Conservation (phyloP, 2,113 vertebrate species). For the Phocoena phocoena region DNA sequence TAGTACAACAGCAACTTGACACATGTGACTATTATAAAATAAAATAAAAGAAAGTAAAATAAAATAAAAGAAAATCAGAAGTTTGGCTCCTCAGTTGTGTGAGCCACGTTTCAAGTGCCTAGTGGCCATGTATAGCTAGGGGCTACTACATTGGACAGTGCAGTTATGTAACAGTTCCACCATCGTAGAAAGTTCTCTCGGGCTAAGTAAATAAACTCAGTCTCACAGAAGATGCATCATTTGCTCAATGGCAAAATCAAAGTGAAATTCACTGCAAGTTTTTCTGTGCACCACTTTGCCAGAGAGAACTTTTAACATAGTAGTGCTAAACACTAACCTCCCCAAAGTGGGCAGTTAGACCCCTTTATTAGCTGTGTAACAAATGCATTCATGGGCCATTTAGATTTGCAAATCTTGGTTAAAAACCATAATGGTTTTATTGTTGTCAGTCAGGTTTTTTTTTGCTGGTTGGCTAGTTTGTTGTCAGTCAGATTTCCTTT, state of each 20-base stretch:
- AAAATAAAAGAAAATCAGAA: not conserved
- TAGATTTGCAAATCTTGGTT: slow-evolving; percentile 6
- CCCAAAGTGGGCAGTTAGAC: not conserved
- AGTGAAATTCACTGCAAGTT: not conserved
- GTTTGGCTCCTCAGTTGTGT: not conserved
- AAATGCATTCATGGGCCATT: not conserved
- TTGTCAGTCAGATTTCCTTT: not conserved
- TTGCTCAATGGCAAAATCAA: not conserved
- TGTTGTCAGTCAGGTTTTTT: not conserved
- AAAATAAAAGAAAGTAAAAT: slow-evolving; percentile 7
- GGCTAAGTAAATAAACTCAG: not conserved
- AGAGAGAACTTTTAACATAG: not conserved
- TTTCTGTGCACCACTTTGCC: not conserved
- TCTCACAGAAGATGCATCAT: not conserved
- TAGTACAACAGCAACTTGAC: not conserved
- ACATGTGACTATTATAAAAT: not conserved
- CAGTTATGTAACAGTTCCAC: no score
- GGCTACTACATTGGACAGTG: not conserved
- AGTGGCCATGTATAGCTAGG: no score
- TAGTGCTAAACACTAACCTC: not conserved
- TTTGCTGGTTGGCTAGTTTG: not conserved
- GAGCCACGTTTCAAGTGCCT: not conserved
- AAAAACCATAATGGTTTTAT: not conserved
- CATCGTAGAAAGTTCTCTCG: not conserved
- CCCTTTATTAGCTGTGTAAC: not conserved